Conservation (phyloP, 2,113 vertebrate species). For the Phyllostomus hastatus region DNA sequence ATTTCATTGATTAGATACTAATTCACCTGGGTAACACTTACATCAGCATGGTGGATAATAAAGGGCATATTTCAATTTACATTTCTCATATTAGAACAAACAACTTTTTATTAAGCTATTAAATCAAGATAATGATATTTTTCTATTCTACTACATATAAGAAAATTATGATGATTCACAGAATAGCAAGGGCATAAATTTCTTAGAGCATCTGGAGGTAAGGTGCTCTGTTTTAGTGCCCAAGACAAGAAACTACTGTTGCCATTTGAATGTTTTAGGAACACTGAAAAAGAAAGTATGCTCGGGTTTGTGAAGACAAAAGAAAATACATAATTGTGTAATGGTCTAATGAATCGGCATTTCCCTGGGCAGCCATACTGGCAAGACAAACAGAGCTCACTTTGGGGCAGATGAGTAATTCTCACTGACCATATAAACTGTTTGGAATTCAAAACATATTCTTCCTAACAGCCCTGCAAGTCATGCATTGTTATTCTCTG, state of each 20-base stretch:
- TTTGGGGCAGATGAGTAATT: background rate
- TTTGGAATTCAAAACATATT: background rate
- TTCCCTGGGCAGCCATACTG: background rate
- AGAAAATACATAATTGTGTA: background rate
- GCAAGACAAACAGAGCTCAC: background rate
- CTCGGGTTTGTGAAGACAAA: slow-evolving; percentile 13
- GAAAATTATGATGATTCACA: background rate
- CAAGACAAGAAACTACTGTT: background rate
- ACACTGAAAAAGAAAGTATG: background rate
- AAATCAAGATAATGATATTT: background rate
- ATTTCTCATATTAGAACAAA: background rate
- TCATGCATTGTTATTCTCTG: background rate
- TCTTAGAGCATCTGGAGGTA: background rate
- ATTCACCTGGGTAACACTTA: background rate
- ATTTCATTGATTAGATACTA: background rate
- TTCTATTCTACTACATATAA: background rate
- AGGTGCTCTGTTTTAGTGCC: background rate
- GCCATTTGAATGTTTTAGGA: slow-evolving; percentile 30
- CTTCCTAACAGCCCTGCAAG: background rate
- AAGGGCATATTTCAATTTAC: background rate
- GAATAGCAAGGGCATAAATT: background rate
- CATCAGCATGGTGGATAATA: background rate
- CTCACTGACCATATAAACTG: background rate
- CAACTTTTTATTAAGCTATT: background rate
- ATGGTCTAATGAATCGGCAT: background rate